Evolutionary conservation across 1,140 invertebrate genomes (phyloP), one percentile per base, ranked within the genome.

Genomic region (Ostrea denselamellosa): DNA sequence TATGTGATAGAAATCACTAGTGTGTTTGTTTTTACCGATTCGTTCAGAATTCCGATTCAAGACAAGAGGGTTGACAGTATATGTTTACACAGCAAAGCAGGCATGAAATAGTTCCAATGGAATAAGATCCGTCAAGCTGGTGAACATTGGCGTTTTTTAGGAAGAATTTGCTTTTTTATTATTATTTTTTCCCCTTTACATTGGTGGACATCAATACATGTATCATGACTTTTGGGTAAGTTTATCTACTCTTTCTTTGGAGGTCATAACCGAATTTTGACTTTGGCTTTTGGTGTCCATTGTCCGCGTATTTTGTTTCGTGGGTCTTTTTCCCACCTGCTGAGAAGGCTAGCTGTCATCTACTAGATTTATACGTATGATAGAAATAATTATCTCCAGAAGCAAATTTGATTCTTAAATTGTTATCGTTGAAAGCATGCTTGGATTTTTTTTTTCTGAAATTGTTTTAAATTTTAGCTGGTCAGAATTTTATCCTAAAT

Each of bases 201-300:
- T 77, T 77, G 68, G 25, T 14, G 28, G 68, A 17, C 28, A 28
- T 28, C 10, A 34, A 44, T 44, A 44, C 34, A 44, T 44, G 68
- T 77, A 77, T 22, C 68, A 77, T 77, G 68, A 14, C 68, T 34
- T 77, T 25, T 77, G 68, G 68, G 68, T 77, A 77, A 77, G 68
- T 77, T 28, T 25, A 25, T 25, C 25, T 28, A 77, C 28, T 28
- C 28, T 77, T 71, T 34, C 9, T 34, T 14, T 10, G 12, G 28
- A 12, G 25, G 25, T 77, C 68, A 44, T 71, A 8, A 25, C 25
- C n/a, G 25, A 12, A n/a, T 25, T 71, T 25, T 71, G 25, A 25
- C 22, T n/a, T n/a, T 58, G 19, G 56, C 10, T 28, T 71, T 25
- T 71, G 25, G 65, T 10, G 65, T 10, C 22, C 65, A 71, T 77